These are phyloP conservation scores for Troides oblongomaculatus DNA, from an alignment of 2,888 invertebrate genomes.

Conservation along the genomic window DNA sequence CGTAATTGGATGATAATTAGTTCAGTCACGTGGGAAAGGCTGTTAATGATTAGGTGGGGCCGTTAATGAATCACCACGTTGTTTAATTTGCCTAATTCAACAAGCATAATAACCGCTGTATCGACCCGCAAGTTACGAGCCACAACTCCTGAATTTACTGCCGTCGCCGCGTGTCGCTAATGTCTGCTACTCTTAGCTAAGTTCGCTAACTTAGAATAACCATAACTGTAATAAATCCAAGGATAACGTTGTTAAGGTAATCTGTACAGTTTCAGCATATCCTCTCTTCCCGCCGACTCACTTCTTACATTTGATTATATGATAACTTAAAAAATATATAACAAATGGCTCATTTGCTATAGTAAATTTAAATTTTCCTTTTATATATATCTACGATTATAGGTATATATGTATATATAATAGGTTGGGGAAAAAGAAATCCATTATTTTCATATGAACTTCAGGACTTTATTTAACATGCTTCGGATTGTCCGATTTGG, in stretches of 20 bases:
- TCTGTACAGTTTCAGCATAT: constrained; percentile 18
- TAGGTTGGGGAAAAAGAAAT: too few species aligned
- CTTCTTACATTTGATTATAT: background rate
- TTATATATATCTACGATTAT: too few species aligned
- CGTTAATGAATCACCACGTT: constrained; percentile 8
- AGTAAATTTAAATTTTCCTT: too few species aligned
- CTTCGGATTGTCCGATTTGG: too few species aligned
- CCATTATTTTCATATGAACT: too few species aligned
- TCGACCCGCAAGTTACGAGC: constrained; percentile 45
- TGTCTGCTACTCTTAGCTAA: constrained; percentile 40
- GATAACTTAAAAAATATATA: too few species aligned
- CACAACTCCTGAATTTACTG: constrained; percentile 49
- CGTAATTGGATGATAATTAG: background rate
- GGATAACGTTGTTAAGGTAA: constrained; percentile 27
- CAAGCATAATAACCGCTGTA: constrained; percentile 44
- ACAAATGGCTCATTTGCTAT: too few species aligned
- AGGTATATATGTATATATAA: too few species aligned
- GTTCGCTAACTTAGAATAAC: constrained; percentile 32
- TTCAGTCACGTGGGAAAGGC: background rate
- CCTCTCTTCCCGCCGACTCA: background rate
- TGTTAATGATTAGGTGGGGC: constrained; percentile 6
- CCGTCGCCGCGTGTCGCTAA: constrained; percentile 54
- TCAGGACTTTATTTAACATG: too few species aligned
- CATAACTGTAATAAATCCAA: constrained; percentile 29
- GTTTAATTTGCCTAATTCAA: constrained; percentile 41